Conservation (phyloP, 2,113 vertebrate genomes). For the Martes martes region DNA sequence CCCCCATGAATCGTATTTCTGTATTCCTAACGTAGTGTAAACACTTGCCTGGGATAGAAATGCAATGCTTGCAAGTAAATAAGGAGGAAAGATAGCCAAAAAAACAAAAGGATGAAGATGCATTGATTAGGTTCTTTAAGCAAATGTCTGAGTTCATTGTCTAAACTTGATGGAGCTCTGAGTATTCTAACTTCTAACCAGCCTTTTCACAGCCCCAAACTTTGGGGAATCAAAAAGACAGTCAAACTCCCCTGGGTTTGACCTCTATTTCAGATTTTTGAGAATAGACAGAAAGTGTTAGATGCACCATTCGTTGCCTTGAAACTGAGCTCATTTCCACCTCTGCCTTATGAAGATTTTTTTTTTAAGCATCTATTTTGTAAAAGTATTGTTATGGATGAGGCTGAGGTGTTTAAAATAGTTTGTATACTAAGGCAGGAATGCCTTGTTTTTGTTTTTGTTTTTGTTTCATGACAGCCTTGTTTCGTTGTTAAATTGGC, state of each 20-base stretch:
- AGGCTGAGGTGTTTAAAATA: background rate
- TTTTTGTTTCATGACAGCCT: background rate
- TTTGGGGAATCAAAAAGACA: background rate
- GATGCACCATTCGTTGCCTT: background rate
- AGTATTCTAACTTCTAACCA: background rate
- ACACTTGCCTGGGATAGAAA: background rate
- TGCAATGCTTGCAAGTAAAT: background rate
- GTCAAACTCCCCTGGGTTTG: background rate
- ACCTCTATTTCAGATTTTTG: background rate
- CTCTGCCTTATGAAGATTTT: background rate
- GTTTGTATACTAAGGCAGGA: background rate
- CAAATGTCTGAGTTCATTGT: background rate
- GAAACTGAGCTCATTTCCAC: background rate
- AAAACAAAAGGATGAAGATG: background rate
- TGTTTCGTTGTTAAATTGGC: background rate
- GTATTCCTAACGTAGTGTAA: background rate
- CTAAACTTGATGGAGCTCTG: background rate
- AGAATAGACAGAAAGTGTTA: background rate
- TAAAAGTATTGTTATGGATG: background rate
- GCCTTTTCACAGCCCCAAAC: background rate
- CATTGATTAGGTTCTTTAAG: background rate
- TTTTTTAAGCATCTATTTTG: background rate
- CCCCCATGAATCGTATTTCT: background rate
- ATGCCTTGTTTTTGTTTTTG: background rate
- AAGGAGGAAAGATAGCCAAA: background rate